A percentile compares a stretch with the other conserved stretches of the same genome.
These are phyloP conservation scores for Dolichoris vasculosae DNA, from an alignment of 1,140 invertebrate genomes.

Conservation along the genomic window DNA sequence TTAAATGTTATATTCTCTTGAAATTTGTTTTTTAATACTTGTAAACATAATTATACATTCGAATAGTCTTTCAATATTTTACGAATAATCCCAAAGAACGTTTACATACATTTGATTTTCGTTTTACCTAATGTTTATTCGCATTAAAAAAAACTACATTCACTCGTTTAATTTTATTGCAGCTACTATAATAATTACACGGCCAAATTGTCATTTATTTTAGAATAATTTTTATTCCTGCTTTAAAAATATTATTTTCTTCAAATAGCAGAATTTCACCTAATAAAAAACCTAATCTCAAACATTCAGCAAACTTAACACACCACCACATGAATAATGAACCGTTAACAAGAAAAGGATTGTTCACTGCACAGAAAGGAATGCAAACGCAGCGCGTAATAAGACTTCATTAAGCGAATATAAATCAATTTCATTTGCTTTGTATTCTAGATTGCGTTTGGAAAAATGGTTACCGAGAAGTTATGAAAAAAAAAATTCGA, in stretches of 20 bases:
- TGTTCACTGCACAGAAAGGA: slow-evolving; percentile 29
- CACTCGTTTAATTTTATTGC: neutral
- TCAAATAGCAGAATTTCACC: neutral
- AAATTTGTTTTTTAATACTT: neutral
- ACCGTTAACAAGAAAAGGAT: slow-evolving; percentile 12
- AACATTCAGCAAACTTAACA: slow-evolving; percentile 7
- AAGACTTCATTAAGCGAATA: slow-evolving; percentile 29
- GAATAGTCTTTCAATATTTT: no score
- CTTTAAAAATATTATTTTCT: no score
- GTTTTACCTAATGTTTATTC: neutral
- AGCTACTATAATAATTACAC: no score
- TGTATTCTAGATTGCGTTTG: neutral
- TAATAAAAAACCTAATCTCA: neutral
- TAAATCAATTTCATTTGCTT: slow-evolving; percentile 26
- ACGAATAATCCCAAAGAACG: no score
- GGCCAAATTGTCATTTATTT: no score
- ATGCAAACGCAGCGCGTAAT: neutral
- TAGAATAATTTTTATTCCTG: no score
- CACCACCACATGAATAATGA: slow-evolving; percentile 4
- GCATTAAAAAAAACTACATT: neutral
- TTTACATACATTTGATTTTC: neutral
- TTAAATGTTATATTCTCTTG: neutral
- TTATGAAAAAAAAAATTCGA: neutral
- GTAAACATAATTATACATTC: neutral
- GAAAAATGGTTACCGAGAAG: neutral